Base-by-base conservation (phyloP, 2,113 vertebrate genomes). In the Vidua chalybeata region DNA sequence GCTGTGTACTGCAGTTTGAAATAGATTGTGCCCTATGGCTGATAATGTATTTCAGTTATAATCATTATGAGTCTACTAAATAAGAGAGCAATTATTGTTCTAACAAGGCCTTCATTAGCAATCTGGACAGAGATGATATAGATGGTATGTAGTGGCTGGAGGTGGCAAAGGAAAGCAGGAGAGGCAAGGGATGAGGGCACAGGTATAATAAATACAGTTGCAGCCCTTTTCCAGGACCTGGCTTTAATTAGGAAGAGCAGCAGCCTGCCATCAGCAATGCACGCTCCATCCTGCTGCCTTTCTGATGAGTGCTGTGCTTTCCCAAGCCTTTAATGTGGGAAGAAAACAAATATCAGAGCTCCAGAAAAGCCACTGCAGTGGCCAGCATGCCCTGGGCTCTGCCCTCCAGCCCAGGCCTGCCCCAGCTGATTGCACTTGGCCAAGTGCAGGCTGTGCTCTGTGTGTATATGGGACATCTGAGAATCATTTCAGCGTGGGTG, bases 21-120 rank as follows among this genome's bases (percentile, higher is more conserved):
- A 84, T 46, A 80, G 75, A 92, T 93, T 80, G 71, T 88, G 61
- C 68, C 73, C 72, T 86, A 39, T 84, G 90, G 92, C 72, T 95
- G 92, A 35, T 30, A 86, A 84, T 20, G 22, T 80, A 61, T 64
- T 94, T 83, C 37, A 51, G 87, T 71, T 66, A 56, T 46, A 81
- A 81, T 49, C 75, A 54, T 81, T 68, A 74, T 64, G 88, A 75
- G 45, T 17, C 76, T 88, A 35, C 93, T 93, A 93, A 91, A 95
- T 95, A 93, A 95, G 74, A 91, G 84, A 46, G 52, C 72, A 97
- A 88, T 93, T 96, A 84, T 41, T 86, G 87, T 67, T 81, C 52
- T 84, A 84, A 95, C 52, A 59, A 94, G 88, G 49, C 63, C 78
- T 56, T 92, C 61, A 81, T 90, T 95, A 90, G 52, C 77, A 67